Evolutionary conservation across 2,113 vertebrate species (phyloP).

Genomic region (Apodemus speciosus): DNA sequence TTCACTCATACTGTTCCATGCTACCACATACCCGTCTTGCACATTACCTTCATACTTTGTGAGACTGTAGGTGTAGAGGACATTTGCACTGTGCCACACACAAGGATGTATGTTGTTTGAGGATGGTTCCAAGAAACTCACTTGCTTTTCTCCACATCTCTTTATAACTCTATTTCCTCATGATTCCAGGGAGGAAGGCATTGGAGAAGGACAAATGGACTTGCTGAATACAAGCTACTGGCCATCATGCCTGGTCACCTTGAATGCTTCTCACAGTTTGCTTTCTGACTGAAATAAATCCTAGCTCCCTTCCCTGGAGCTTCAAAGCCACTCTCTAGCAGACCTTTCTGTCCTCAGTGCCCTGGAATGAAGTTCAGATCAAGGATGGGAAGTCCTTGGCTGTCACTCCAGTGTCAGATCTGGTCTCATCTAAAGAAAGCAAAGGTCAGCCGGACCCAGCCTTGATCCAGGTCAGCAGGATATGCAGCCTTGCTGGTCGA

Average conservation of each 20-base stretch:
- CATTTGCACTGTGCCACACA: not conserved
- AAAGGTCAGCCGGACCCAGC: slow-evolving; percentile 19
- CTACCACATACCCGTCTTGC: not conserved
- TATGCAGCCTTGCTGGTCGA: not conserved
- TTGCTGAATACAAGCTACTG: slow-evolving; percentile 53
- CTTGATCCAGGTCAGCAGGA: slow-evolving; percentile 39
- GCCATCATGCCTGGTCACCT: slow-evolving; percentile 26
- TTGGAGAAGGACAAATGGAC: slow-evolving; percentile 25
- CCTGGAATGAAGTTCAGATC: slow-evolving; percentile 47
- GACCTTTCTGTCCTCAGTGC: slow-evolving; percentile 14
- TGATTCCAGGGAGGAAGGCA: not conserved
- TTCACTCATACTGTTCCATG: not conserved
- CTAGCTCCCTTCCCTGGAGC: slow-evolving; percentile 28
- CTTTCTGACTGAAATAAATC: slow-evolving; percentile 68
- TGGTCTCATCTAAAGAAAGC: slow-evolving; percentile 57
- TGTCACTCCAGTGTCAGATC: not conserved
- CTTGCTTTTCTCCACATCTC: not conserved
- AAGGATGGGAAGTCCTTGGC: slow-evolving; percentile 20
- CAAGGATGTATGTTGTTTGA: not conserved
- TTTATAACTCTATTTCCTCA: slow-evolving; percentile 12
- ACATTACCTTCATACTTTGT: not conserved
- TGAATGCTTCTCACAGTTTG: slow-evolving; percentile 52
- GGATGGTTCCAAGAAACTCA: not conserved
- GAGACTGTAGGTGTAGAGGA: not conserved
- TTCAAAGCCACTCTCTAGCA: slow-evolving; percentile 51